phyloP scores from a whole-genome alignment of 2,113 vertebrate species.

The Sturnus vulgaris region DNA sequence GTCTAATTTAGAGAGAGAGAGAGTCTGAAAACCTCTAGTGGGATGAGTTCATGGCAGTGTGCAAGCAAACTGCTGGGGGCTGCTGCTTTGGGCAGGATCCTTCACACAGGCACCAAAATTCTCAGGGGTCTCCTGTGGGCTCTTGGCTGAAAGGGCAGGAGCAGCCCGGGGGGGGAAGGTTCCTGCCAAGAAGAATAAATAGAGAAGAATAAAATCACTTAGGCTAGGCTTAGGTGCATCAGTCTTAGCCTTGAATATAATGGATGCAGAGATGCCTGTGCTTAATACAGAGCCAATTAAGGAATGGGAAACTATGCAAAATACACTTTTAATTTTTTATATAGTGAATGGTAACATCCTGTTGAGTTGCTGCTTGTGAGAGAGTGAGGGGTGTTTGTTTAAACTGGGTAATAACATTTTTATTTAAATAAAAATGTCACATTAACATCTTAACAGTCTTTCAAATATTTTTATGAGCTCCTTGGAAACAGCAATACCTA shows the following conservation, averaged over 20 bases:
- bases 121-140: background rate
- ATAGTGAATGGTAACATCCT: background rate
- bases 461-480: background rate
- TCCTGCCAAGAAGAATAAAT: background rate
- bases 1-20: background rate
- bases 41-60: background rate
- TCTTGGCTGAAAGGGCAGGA: background rate
- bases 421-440: background rate
- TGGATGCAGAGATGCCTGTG: background rate
- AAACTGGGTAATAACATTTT: background rate
- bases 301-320: background rate
- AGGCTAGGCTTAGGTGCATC: background rate
- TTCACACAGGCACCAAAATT: background rate
- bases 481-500: background rate
- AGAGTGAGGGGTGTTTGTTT: background rate
- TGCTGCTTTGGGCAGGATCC: background rate
- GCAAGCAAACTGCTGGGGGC: background rate
- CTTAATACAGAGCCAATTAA: background rate
- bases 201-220: background rate
- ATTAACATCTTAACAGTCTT: background rate
- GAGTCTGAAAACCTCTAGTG: background rate
- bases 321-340: background rate
- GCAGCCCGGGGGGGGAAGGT: background rate
- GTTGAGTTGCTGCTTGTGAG: background rate
- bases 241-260: background rate